Evolutionary conservation across 2,797 vertebrate genomes (phyloP).

Genomic region (Varecia variegata): DNA sequence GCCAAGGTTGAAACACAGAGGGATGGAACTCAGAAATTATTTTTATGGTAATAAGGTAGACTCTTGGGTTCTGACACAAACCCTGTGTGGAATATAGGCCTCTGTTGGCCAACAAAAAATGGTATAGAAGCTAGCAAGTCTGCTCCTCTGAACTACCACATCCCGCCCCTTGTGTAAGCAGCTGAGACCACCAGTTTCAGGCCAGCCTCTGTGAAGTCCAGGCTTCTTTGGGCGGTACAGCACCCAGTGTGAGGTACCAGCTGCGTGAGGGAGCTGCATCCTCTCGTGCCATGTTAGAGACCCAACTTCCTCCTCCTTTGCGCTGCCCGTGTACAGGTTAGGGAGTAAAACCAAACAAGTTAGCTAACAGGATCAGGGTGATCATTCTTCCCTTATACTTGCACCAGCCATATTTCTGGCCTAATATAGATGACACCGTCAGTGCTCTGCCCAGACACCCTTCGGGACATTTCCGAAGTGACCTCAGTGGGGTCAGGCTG

Average conservation of each 20-base stretch:
- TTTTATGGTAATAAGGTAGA: background rate
- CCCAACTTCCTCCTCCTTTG: background rate
- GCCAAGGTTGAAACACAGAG: background rate
- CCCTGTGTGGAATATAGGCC: background rate
- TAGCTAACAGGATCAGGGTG: background rate
- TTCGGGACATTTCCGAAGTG: background rate
- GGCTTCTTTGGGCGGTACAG: background rate
- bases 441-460: background rate
- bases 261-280: background rate
- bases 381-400: background rate
- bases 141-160: background rate
- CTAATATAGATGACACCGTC: background rate
- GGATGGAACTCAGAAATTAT: background rate
- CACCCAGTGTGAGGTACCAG: background rate
- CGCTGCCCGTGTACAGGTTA: background rate
- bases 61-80: background rate
- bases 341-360: background rate
- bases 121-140: background rate
- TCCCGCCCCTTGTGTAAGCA: background rate
- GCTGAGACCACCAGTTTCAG: background rate
- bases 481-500: rapidly evolving
- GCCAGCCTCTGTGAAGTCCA: background rate
- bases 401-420: background rate
- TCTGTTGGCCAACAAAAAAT: background rate
- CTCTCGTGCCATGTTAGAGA: rapidly evolving